Evolutionary conservation across 2,797 vertebrate genomes (phyloP), one percentile per base, ranked within the genome.

Genomic region (Brachyrhaphis roseni): DNA sequence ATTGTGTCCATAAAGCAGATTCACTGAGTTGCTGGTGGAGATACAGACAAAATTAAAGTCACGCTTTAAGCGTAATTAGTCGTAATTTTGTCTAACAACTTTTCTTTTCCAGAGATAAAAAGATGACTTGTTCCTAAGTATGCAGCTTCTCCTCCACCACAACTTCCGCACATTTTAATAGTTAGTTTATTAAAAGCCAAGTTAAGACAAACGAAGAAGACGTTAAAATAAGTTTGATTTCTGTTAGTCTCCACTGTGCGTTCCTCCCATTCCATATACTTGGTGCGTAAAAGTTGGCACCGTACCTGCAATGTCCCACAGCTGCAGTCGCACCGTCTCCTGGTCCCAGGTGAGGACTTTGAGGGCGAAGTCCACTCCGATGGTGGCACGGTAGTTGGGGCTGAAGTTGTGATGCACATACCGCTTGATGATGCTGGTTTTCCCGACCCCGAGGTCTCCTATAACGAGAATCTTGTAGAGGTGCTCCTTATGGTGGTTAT

Each of bases 321-420:
- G 96, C 94, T 99, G 98, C 51, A 99, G 94, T 23, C 98, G 96
- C 68, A 99, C 97, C 0, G 97, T 99, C 82, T 98, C 97, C 15
- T 98, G 95, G 92, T 99, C 97, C 98, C 98, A 99, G 94, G 95
- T 97, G 13, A 99, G 97, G 84, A 99, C 98, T 94, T 99, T 99
- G 77, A 99, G 96, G 8, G 98, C 98, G 90, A 99, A 99, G 92
- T 99, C 98, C 91, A 99, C 98, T 1, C 98, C 98, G 10, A 96
- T 96, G 68, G 96, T 96, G 74, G 96, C 98, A 74, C 98, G 94
- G 95, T 99, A 99, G 95, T 99, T 98, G 2, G 97, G 97, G 75
- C 98, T 99, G 95, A 97, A 99, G 90, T 97, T 98, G 94, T 98
- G 98, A 87, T 99, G 98, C 55, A 99, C 98, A 90, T 99, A 99